A percentile compares a stretch with the other conserved stretches of the same genome.
Conservation (phyloP, 2,113 vertebrate species). For the Centropus unirufus region DNA sequence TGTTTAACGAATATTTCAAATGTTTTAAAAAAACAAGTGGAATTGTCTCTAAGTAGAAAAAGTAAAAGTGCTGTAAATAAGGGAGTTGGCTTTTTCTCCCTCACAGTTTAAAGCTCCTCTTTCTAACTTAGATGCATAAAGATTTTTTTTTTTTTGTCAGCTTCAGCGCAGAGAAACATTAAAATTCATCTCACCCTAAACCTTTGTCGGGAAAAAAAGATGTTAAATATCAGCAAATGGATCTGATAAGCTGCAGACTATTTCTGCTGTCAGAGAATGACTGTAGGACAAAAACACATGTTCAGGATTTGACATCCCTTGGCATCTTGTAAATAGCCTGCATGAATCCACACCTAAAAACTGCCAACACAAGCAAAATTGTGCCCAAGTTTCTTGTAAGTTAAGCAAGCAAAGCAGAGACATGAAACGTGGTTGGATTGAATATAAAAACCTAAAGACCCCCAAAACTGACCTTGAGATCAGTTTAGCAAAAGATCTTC, state of each 20-base stretch:
- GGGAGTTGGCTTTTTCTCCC: constrained; percentile 41
- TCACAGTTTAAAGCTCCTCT: constrained; percentile 62
- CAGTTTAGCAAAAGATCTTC: constrained; percentile 72
- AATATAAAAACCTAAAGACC: constrained; percentile 78
- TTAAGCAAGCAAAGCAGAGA: constrained; percentile 80
- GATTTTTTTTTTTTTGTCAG: constrained; percentile 68
- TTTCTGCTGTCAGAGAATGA: constrained; percentile 81
- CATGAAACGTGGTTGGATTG: constrained; percentile 77
- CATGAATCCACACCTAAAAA: constrained; percentile 82
- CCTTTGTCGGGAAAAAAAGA: constrained; percentile 74
- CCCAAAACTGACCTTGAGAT: constrained; percentile 76
- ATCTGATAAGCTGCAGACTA: constrained; percentile 80
- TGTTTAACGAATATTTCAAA: constrained; percentile 1
- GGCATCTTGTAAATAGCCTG: constrained; percentile 84
- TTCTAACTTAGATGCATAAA: constrained; percentile 71
- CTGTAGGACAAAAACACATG: constrained; percentile 78
- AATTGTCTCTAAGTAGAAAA: constrained; percentile 30
- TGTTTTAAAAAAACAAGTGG: constrained; percentile 11
- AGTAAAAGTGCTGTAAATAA: constrained; percentile 65
- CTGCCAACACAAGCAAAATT: constrained; percentile 81
- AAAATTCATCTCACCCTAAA: constrained; percentile 78
- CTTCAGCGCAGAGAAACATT: constrained; percentile 75
- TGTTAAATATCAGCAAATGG: constrained; percentile 82
- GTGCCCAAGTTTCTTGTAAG: constrained; percentile 81
- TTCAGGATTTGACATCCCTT: constrained; percentile 81